These are phyloP conservation scores for Choreutis nemorana DNA, from an alignment of 2,888 invertebrate genomes.

Conservation along the genomic window DNA sequence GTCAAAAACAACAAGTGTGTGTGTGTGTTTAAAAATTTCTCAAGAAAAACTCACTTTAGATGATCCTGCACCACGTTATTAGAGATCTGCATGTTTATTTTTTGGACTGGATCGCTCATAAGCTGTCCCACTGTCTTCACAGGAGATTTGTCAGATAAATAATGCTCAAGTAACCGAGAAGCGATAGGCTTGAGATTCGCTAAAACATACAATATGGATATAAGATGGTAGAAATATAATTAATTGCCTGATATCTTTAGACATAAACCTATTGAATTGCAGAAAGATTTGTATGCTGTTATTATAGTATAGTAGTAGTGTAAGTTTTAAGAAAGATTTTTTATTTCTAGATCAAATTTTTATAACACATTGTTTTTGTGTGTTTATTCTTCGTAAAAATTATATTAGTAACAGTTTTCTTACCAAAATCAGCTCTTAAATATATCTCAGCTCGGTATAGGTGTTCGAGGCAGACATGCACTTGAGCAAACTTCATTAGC, in stretches of 20 bases:
- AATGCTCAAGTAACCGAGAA: conserved; percentile 39
- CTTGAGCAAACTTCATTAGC: conserved; percentile 54
- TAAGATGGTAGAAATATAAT: too few relatives aligned
- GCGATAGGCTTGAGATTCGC: conserved; percentile 47
- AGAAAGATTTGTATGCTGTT: too few relatives aligned
- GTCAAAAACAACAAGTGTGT: background rate
- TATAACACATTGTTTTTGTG: too few relatives aligned
- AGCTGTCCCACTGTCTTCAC: conserved; percentile 51
- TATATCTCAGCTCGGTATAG: conserved; percentile 45
- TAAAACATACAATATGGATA: conserved; percentile 25
- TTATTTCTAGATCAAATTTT: too few relatives aligned
- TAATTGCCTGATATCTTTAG: too few relatives aligned
- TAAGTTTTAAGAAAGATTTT: too few relatives aligned
- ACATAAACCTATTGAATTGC: too few relatives aligned
- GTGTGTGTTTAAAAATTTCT: background rate
- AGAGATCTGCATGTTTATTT: conserved; percentile 36
- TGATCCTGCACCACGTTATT: conserved; percentile 55
- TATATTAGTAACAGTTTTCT: conserved; percentile 13
- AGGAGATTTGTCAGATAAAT: conserved; percentile 51
- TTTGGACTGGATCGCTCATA: conserved; percentile 47
- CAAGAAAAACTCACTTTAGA: conserved; percentile 40
- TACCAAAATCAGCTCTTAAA: conserved; percentile 49
- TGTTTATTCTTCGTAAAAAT: too few relatives aligned
- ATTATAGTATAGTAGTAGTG: too few relatives aligned
- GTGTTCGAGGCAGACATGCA: conserved; percentile 55